A percentile compares a stretch with the other conserved stretches of the same genome.
Conservation (phyloP, 2,888 invertebrate species). For the Cybosia mesomella region DNA sequence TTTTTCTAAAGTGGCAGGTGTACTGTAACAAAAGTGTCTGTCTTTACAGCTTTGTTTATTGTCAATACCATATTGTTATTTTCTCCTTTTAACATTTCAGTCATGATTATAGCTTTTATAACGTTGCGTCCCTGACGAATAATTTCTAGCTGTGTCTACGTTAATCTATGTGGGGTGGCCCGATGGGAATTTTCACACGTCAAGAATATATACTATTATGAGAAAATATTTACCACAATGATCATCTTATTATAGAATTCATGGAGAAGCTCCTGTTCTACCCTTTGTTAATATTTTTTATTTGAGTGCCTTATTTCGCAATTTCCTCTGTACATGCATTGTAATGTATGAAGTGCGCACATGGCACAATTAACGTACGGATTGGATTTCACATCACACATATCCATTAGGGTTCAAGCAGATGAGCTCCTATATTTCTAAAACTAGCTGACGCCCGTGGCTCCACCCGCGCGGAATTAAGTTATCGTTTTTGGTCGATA, state of each 20-base stretch:
- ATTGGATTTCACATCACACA: conserved; percentile 26
- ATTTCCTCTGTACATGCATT: conserved; percentile 41
- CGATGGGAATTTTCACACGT: background rate
- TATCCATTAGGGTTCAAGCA: conserved; percentile 9
- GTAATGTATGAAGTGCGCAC: conserved; percentile 26
- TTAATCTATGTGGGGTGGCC: background rate
- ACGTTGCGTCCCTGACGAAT: too few species aligned
- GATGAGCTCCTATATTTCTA: background rate
- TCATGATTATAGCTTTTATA: background rate
- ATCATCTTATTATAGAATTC: conserved; percentile 55
- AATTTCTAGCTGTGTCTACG: background rate
- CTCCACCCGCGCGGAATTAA: too few species aligned
- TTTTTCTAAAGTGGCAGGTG: too few species aligned
- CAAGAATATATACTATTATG: conserved; percentile 22
- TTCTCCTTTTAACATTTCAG: too few species aligned
- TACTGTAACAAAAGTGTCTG: too few species aligned
- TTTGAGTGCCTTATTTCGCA: conserved; percentile 54
- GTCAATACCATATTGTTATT: too few species aligned
- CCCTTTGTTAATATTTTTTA: conserved; percentile 59
- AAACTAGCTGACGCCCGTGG: too few species aligned
- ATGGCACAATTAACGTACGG: conserved; percentile 35
- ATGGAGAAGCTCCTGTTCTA: conserved; percentile 41
- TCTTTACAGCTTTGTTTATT: too few species aligned
- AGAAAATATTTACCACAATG: conserved; percentile 42
- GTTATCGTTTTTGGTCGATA: too few species aligned